Evolutionary conservation across 2,113 vertebrate species (phyloP), one percentile per base, ranked within the genome.

Genomic region (Chauna torquata): DNA sequence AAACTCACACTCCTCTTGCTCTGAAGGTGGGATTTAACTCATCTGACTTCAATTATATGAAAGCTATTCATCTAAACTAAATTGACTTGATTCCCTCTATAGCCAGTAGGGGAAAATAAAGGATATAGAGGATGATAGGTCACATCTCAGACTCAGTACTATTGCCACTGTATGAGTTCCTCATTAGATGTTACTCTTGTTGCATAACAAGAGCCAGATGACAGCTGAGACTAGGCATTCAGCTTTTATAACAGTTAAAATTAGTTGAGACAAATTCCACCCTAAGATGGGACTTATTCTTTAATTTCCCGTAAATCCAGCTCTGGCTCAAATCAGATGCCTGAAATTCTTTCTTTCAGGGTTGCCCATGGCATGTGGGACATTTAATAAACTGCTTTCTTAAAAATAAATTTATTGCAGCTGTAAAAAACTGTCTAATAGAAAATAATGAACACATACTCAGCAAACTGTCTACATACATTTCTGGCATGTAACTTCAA

Each of bases 391-490:
- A 74, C 7, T 61, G 58, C 52, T 24, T 57, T 57, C 57, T 65
- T 85, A 79, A 88, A 94, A 93, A 83, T 28, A 83, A 82, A 92
- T 55, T 78, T 82, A 84, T 75, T 94, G 75, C 45, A 90, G 66
- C 42, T 58, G 32, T 32, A 82, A 69, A 40, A 70, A 92, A 32
- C 84, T 88, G 24, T 40, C 18, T 16, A 40, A 79, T 15, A 90
- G 19, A 79, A 94, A 77, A 79, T n/a, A 82, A 74, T 3, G 23
- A 45, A 28, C n/a, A 85, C 1, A 1, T n/a, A 69, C 76, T 65
- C 79, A 85, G 62, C n/a, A 84, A 96, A 71, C 34, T 65, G 22
- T 30, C 36, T 49, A 32, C 38, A 49, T 19, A 8, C 24, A 59
- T 75, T 95, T 88, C 82, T 83, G 71, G 20, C 28, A 55, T 16